Evolutionary conservation across 2,113 vertebrate species (phyloP).

Genomic region (Tauraco erythrolophus): DNA sequence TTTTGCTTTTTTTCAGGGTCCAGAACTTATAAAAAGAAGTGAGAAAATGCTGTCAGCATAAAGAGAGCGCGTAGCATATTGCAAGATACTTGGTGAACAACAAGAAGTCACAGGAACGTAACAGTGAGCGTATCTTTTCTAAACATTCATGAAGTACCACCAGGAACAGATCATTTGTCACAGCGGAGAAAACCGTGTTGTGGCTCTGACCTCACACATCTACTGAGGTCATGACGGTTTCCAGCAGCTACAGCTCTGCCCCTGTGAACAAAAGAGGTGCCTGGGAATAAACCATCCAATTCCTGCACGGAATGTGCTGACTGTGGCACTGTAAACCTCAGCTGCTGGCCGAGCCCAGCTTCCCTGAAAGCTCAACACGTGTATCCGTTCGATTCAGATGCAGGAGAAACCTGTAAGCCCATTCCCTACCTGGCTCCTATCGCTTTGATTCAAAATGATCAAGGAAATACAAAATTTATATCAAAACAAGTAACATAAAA

Average conservation of each 20-base stretch:
- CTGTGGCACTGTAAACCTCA: neutral
- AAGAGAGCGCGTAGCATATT: accelerated
- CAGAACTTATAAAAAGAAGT: conserved; percentile 14
- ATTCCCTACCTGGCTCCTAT: neutral
- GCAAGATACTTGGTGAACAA: neutral
- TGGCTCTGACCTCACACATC: neutral
- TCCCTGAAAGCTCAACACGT: accelerated
- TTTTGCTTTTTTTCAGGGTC: neutral
- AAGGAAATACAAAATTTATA: neutral
- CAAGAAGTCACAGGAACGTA: too few relatives aligned
- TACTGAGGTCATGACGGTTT: accelerated
- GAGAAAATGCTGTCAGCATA: neutral
- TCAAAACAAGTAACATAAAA: neutral
- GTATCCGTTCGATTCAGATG: accelerated
- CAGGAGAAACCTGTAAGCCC: neutral
- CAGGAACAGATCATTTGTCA: neutral
- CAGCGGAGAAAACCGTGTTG: neutral
- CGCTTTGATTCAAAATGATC: neutral
- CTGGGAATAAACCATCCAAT: neutral
- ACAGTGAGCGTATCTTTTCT: neutral
- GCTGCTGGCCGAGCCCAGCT: neutral
- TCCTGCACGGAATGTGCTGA: accelerated
- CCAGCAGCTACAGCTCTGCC: neutral
- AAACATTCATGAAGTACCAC: accelerated
- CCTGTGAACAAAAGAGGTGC: accelerated